Evolutionary conservation across 2,888 invertebrate genomes (phyloP), one percentile per base, ranked within the genome.

Genomic region (Parascotia fuliginaria): DNA sequence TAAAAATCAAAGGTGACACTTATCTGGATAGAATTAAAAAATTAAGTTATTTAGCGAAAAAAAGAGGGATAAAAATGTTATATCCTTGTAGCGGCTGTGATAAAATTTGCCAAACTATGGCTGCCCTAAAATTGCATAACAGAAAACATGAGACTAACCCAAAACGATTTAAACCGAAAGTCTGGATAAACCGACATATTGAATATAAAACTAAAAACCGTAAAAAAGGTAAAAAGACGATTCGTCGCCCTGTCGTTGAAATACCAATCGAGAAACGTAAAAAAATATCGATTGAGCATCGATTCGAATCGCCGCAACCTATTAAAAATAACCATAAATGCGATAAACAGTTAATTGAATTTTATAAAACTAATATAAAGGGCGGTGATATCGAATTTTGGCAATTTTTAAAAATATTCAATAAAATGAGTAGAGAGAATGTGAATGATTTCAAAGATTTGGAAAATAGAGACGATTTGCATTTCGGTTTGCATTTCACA

Each of bases 401-500:
- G 85, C 89, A 91, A 19, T 91, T 91, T 55, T 40, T 89, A 9
- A 89, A 89, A 44, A 88, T 89, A 1, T 90, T 77, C 41, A 90
- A 90, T 49, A 84, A 79, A 59, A 85, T 91, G 79, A 65, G 76
- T 0, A 55, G 76, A 1, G 89, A 89, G 1, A 82, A 86, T 14
- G 61, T 88, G 0, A 77, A 78, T 0, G 82, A 85, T 64, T 87
- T 88, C 22, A 48, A 77, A 2, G 87, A 89, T 68, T 65, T 87
- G 24, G 76, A 83, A 15, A 60, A 60, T 0, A 73, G 77, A n/a
- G 61, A 55, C 0, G 84, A 83, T 29, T 12, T 11, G 0, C 65
- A 67, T 38, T 89, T 83, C 44, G 89, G 89, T 1, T 65, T 82
- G 6, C 85, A 85, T 50, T 9, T 5, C 22, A 37, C 22, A 0